Evolutionary conservation across 2,888 invertebrate genomes (phyloP).

Genomic region (Drosophila incognita): DNA sequence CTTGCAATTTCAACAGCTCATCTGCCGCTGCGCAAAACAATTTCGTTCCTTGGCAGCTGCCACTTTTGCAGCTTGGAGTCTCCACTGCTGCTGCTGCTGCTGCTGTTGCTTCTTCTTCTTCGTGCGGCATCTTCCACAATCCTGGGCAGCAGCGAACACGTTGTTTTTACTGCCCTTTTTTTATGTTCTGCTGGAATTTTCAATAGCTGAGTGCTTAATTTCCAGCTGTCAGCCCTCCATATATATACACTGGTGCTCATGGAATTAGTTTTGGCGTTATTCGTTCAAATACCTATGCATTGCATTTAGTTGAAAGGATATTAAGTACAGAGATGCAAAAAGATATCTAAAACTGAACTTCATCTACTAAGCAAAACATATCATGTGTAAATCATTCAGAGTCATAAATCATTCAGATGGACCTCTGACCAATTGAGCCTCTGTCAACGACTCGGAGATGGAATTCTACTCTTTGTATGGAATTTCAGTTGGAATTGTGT

Average conservation of each 20-base stretch:
- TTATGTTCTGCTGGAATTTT: slow-evolving; percentile 29
- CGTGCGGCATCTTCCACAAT: slow-evolving; percentile 20
- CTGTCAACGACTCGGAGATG: background rate
- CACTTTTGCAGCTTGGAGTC: slow-evolving; percentile 21
- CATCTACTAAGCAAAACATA: background rate
- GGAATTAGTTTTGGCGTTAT: slow-evolving; percentile 1
- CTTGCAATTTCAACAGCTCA: slow-evolving; percentile 79
- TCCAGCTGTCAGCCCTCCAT: slow-evolving; percentile 33
- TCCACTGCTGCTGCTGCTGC: background rate
- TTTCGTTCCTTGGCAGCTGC: slow-evolving; percentile 59
- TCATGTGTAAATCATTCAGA: background rate
- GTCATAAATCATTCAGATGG: slow-evolving; percentile 2
- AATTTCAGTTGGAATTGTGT: slow-evolving; percentile 53
- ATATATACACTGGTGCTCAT: background rate
- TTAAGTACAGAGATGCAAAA: background rate
- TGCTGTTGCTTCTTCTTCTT: background rate
- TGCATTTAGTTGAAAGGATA: background rate
- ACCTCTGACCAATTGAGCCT: background rate
- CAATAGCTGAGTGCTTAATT: slow-evolving; percentile 48
- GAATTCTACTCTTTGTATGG: background rate
- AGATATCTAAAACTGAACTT: background rate
- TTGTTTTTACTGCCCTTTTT: slow-evolving; percentile 22
- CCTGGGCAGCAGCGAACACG: slow-evolving; percentile 24
- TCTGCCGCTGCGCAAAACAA: slow-evolving; percentile 74
- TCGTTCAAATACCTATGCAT: background rate